phyloP scores from a whole-genome alignment of 2,113 vertebrate species.

The Verasper variegatus region DNA sequence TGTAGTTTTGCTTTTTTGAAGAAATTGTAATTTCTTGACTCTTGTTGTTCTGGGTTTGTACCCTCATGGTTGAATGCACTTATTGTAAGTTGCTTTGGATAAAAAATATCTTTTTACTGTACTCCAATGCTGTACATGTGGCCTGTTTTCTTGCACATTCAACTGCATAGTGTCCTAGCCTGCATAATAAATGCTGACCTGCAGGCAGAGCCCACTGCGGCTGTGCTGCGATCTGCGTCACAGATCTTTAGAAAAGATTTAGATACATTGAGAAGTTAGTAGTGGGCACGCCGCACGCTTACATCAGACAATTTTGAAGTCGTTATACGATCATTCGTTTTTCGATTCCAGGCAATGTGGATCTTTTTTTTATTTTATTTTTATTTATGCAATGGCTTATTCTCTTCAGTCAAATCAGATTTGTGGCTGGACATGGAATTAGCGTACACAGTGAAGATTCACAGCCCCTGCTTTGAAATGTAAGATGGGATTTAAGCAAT shows the following conservation, averaged over 20 bases:
- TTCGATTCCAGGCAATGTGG: not conserved
- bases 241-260: not conserved
- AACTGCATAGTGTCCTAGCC: not conserved
- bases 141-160: not conserved
- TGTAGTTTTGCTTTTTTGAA: too few relatives aligned
- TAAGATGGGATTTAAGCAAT: constrained; percentile 2
- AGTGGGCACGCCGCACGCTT: not conserved
- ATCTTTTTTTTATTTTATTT: not conserved
- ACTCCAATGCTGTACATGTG: not conserved
- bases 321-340: not conserved
- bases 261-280: not conserved
- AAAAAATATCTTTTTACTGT: not conserved
- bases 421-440: not conserved
- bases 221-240: not conserved
- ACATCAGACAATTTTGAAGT: not conserved
- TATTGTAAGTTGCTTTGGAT: too few relatives aligned
- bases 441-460: not conserved
- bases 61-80: too few relatives aligned
- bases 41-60: too few relatives aligned
- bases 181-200: not conserved
- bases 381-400: not conserved
- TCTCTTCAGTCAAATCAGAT: not conserved
- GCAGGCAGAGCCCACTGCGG: not conserved
- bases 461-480: not conserved
- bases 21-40: too few relatives aligned